Base-by-base conservation (phyloP, 2,888 invertebrate genomes). In the Unio delphinus region DNA sequence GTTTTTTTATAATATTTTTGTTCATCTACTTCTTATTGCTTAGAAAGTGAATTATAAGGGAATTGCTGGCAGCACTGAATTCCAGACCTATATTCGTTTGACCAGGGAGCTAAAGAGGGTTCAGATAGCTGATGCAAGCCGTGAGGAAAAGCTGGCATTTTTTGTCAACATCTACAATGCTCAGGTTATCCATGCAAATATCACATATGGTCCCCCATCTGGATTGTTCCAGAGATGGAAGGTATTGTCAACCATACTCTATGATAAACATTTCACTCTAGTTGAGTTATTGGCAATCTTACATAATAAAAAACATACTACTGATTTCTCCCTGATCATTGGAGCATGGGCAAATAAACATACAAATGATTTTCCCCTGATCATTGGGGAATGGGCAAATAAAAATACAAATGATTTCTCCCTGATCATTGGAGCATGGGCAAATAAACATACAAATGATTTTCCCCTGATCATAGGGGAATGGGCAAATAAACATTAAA, bases 131-230 rank as follows among this genome's bases (percentile, higher is more conserved):
- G 76, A 76, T 7, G 82, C 85, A 6, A 82, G 73, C 8, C 73
- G 84, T 15, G 87, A 90, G 34, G 90, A 91, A 77, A 88, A 89
- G 68, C 74, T 91, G 30, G 90, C 91, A 28, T 90, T 92, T 81
- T 91, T 91, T 81, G 87, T 91, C 79, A 91, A 91, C 79, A 82
- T 91, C 59, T 91, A 91, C 82, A 91, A 91, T 83, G 90, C 91
- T 28, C 86, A 91, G 69, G 89, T 91, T 20, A 88, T 91, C 66
- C 91, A 91, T 85, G 91, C 90, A 65, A 90, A 87, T 68, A 86
- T 91, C 17, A 84, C 80, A 20, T 75, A 79, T 55, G 91, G 91
- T 17, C 87, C 90, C 11, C 90, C 91, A 2, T 80, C 83, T 23
- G 89, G 88, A 71, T 80, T 91, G 26, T 91, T 90, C 91, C 90